Evolutionary conservation across 2,797 vertebrate species (phyloP).

Genomic region (Falco biarmicus): DNA sequence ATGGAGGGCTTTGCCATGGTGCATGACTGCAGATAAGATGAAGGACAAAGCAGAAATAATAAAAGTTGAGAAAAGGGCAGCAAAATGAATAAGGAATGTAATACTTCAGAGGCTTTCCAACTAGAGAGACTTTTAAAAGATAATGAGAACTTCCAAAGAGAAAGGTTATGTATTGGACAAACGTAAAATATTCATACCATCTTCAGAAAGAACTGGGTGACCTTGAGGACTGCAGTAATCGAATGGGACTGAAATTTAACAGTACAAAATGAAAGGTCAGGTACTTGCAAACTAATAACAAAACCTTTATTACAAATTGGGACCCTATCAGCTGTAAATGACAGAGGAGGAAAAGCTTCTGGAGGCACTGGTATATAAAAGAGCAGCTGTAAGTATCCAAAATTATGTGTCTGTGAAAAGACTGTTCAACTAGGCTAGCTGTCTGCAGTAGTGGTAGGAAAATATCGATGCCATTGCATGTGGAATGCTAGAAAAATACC

Average conservation of each 20-base stretch:
- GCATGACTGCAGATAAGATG: neutral
- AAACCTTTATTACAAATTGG: constrained; percentile 25
- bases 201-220: constrained; percentile 23
- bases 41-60: constrained; percentile 28
- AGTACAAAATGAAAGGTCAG: constrained; percentile 28
- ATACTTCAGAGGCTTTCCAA: neutral
- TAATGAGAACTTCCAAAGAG: constrained; percentile 34
- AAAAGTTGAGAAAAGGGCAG: constrained; percentile 11
- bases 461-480: neutral
- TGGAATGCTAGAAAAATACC: neutral
- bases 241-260: constrained; percentile 19
- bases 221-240: constrained; percentile 40
- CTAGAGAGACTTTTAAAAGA: constrained; percentile 7
- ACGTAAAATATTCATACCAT: constrained; percentile 46
- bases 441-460: neutral
- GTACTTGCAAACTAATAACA: neutral
- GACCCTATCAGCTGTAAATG: constrained; percentile 4
- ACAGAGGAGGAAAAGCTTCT: neutral
- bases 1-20: neutral
- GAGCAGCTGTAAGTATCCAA: neutral
- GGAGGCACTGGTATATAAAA: neutral
- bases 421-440: neutral
- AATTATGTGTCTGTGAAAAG: neutral
- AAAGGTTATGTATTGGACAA: constrained; percentile 44
- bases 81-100: constrained; percentile 28